Evolutionary conservation across 2,888 invertebrate species (phyloP).

Genomic region (Andrena trimmerana): DNA sequence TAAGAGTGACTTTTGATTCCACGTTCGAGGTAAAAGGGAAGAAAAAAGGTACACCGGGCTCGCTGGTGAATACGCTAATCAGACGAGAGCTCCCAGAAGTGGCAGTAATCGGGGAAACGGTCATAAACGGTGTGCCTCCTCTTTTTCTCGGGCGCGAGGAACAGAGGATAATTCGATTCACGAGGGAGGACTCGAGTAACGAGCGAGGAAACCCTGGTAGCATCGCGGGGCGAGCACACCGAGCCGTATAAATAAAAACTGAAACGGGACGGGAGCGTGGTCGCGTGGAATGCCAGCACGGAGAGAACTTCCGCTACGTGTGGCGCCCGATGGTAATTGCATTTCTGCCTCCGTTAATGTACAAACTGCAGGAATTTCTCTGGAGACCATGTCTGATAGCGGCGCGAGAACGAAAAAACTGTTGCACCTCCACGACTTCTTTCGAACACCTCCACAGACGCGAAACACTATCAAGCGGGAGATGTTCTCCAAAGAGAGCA

Average conservation of each 20-base stretch:
- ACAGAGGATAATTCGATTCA: conserved; percentile 66
- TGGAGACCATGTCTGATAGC: conserved; percentile 31
- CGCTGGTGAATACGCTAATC: conserved; percentile 49
- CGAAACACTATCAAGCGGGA: neutral
- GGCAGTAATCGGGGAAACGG: conserved; percentile 53
- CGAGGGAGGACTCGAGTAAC: conserved; percentile 57
- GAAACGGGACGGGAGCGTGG: conserved; percentile 40
- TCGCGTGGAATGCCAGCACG: conserved; percentile 49
- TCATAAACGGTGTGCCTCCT: conserved; percentile 58
- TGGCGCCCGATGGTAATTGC: conserved; percentile 66
- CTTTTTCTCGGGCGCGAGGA: conserved; percentile 50
- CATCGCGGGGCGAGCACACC: conserved; percentile 39
- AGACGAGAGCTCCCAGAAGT: conserved; percentile 50
- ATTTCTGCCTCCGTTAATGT: conserved; percentile 45
- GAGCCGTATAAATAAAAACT: conserved; percentile 69
- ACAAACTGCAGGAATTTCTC: conserved; percentile 59
- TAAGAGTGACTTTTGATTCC: neutral
- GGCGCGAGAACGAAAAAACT: neutral
- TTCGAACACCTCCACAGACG: neutral
- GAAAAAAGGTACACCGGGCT: neutral
- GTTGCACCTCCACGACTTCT: neutral
- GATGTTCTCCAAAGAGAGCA: neutral
- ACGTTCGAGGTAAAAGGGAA: neutral
- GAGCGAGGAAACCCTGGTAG: conserved; percentile 53
- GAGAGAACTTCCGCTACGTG: conserved; percentile 44